Evolutionary conservation across 1,140 invertebrate genomes (phyloP), one percentile per base, ranked within the genome.

Genomic region (Chironomus tepperi): DNA sequence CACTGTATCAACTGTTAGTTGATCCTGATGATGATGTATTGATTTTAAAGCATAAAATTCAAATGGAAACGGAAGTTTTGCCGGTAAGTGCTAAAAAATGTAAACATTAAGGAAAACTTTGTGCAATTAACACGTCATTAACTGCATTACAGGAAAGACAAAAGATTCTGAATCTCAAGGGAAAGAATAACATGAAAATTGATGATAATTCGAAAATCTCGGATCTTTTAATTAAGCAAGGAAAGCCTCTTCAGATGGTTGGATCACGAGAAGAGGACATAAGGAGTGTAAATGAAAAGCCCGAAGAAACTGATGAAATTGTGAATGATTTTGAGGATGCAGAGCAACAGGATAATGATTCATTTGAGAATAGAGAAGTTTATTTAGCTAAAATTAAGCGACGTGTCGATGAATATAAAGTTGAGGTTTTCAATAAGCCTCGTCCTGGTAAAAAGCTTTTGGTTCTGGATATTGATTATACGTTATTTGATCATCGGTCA

Each of bases 381-480:
- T 91, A 92, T 79, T 79, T 91, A 77, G 86, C 88, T 8, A 93
- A 94, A 85, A 89, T 98, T 75, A 89, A 94, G 76, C 91, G 89
- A 76, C 84, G 94, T 78, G 89, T 98, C n/a, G 87, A 89, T 76
- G 90, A 94, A 57, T 97, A 97, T 81, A 88, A 93, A 80, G 90
- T 98, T 43, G 90, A 89, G 64, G 86, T 95, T 74, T 76, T 97
- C 16, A 95, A 94, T 85, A 88, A 91, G 75, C 88, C 93, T 8
- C 84, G 96, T 64, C 86, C 88, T 8, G 90, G 89, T 43, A 98
- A 96, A 82, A 97, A 97, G 79, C 84, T 98, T 9, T 84, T 99
- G 3, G 96, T 99, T 0, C 83, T 99, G 42, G 97, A 99, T 80
- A 97, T 99, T 79, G 97, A 99, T 83, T 98, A 99, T 79, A 99